Conservation (phyloP, 2,888 invertebrate species). For the Cephus runcator region DNA sequence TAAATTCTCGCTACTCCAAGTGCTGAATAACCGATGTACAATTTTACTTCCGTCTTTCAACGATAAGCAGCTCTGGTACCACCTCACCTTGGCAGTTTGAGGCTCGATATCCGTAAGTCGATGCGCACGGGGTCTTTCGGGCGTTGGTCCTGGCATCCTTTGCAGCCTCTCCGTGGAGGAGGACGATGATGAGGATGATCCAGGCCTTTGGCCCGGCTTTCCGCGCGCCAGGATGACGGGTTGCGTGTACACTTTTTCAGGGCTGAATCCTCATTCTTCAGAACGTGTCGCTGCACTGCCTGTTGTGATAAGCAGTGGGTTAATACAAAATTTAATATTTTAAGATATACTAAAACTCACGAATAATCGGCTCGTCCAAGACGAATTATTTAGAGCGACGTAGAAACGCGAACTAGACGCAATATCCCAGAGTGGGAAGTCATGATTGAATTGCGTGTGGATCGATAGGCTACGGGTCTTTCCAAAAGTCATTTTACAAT, state of each 20-base stretch:
- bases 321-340: neutral
- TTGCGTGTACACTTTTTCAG: conserved; percentile 12
- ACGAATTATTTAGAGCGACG: neutral
- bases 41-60: neutral
- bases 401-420: neutral
- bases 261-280: conserved; percentile 25
- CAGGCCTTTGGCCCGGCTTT: conserved; percentile 55
- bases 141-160: conserved; percentile 61
- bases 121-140: conserved; percentile 61
- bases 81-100: conserved; percentile 53
- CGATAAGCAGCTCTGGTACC: neutral
- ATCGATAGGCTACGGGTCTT: neutral
- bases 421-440: neutral
- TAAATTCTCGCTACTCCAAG: neutral
- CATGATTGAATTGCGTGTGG: neutral
- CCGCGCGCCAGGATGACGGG: conserved; percentile 55
- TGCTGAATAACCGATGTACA: neutral
- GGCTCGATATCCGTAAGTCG: conserved; percentile 62
- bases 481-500: neutral
- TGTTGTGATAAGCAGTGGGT: neutral
- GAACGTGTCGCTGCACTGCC: neutral
- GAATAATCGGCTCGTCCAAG: neutral
- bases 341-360: neutral
- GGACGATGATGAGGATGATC: conserved; percentile 55
- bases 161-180: conserved; percentile 50